Percentiles rank a stretch among this genome's conserved stretches.
Conservation (phyloP, 2,797 vertebrate species). For the Rhincodon typus region DNA sequence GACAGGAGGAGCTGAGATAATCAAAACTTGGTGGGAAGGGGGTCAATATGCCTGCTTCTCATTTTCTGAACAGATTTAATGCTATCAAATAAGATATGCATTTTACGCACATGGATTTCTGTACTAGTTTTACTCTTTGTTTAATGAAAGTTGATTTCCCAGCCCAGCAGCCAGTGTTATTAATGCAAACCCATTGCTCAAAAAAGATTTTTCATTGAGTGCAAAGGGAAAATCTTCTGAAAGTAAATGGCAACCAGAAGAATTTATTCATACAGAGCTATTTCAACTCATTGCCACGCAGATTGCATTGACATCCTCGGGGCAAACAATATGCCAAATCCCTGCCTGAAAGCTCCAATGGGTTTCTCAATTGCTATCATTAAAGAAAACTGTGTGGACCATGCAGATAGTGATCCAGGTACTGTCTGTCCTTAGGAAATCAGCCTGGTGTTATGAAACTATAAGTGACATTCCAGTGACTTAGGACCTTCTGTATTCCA, state of each 20-base stretch:
- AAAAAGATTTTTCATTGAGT: background rate
- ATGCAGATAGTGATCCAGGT: background rate
- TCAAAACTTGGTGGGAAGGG: background rate
- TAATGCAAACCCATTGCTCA: background rate
- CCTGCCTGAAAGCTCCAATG: background rate
- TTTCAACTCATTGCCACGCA: background rate
- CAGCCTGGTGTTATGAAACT: too few species aligned
- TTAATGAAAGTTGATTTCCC: background rate
- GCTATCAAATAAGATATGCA: background rate
- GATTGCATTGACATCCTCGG: background rate
- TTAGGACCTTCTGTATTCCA: too few species aligned
- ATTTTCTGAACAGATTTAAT: background rate
- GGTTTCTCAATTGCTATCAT: background rate
- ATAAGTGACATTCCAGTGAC: too few species aligned
- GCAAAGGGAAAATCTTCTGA: background rate
- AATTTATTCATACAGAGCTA: background rate
- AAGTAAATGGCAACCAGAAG: background rate
- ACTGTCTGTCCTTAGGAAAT: background rate
- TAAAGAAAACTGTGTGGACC: background rate
- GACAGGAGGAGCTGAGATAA: background rate
- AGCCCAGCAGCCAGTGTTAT: background rate
- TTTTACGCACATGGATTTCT: background rate
- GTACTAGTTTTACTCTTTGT: background rate
- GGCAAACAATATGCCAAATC: background rate
- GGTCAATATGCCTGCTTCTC: background rate